Percentiles rank a stretch among this genome's conserved stretches.
phyloP scores from a whole-genome alignment of 2,888 invertebrate species.

The Apantesis nais region DNA sequence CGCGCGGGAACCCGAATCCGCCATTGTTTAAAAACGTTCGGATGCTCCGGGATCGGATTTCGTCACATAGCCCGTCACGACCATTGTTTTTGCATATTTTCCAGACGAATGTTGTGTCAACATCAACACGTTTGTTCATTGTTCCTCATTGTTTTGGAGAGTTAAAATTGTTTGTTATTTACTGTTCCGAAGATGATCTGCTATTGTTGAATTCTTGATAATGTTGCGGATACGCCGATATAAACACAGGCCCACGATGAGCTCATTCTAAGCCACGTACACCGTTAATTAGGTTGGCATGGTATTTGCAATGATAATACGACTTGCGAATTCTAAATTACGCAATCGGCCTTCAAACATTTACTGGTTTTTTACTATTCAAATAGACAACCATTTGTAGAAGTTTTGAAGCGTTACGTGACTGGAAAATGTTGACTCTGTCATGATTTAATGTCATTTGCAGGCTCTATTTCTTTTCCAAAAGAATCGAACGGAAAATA shows the following conservation, averaged over 20 bases:
- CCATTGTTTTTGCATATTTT: conserved; percentile 62
- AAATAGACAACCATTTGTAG: conserved; percentile 19
- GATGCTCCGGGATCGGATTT: conserved; percentile 65
- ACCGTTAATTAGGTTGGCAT: conserved; percentile 41
- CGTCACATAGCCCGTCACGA: conserved; percentile 60
- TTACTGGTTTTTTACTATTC: conserved; percentile 34
- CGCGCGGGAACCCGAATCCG: conserved; percentile 53
- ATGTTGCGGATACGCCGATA: conserved; percentile 29
- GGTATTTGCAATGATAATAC: conserved; percentile 40
- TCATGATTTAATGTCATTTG: conserved; percentile 10
- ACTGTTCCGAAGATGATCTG: conserved; percentile 44
- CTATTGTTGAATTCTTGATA: conserved; percentile 50
- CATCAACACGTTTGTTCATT: conserved; percentile 62
- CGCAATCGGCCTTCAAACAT: conserved; percentile 43
- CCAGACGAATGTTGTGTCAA: conserved; percentile 57
- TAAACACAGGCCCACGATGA: conserved; percentile 40
- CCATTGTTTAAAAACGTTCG: conserved; percentile 60
- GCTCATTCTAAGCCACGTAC: conserved; percentile 33
- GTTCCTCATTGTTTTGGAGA: conserved; percentile 52
- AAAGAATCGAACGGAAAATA: not conserved
- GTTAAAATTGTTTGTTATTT: conserved; percentile 46
- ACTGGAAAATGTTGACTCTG: conserved; percentile 5
- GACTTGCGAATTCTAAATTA: conserved; percentile 39
- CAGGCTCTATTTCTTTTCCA: not conserved
- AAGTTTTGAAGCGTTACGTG: conserved; percentile 15